A percentile compares a stretch with the other conserved stretches of the same genome.
Evolutionary conservation across 1,140 invertebrate genomes (phyloP).

Genomic region (Drosophila repleta): DNA sequence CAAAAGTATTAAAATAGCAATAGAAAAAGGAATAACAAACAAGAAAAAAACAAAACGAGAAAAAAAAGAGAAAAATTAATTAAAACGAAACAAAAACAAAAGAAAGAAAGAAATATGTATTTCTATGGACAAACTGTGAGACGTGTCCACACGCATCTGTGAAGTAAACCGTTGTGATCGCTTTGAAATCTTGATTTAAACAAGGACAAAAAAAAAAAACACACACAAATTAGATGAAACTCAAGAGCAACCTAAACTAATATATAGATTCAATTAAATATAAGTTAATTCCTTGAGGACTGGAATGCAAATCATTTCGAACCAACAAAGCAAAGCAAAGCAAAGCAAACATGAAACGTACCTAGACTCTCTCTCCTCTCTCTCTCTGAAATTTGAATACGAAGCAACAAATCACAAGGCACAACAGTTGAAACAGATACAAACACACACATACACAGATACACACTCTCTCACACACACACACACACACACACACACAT

Average conservation of each 20-base stretch:
- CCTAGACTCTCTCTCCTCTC: too few relatives aligned
- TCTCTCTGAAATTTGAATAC: slow-evolving; percentile 36
- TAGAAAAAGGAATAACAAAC: not conserved
- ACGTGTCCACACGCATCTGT: slow-evolving; percentile 75
- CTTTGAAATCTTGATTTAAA: slow-evolving; percentile 70
- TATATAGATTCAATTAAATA: slow-evolving; percentile 40
- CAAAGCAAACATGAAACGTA: slow-evolving; percentile 10
- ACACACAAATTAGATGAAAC: slow-evolving; percentile 34
- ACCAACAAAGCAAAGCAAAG: not conserved
- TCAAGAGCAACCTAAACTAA: slow-evolving; percentile 33
- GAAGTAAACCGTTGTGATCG: slow-evolving; percentile 80
- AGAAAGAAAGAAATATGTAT: slow-evolving; percentile 44
- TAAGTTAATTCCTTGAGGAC: slow-evolving; percentile 35
- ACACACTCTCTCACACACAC: not conserved
- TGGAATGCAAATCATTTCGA: slow-evolving; percentile 26
- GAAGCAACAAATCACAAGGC: slow-evolving; percentile 28
- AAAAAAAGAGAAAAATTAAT: slow-evolving; percentile 16
- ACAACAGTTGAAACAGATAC: slow-evolving; percentile 30
- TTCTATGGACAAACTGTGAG: slow-evolving; percentile 67
- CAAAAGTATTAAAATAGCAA: slow-evolving; percentile 20
- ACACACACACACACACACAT: slow-evolving; percentile 6
- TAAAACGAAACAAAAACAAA: slow-evolving; percentile 20
- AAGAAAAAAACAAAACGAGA: slow-evolving; percentile 13
- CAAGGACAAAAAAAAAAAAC: slow-evolving; percentile 3
- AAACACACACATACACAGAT: slow-evolving; percentile 13